phyloP scores from a whole-genome alignment of 2,797 vertebrate species.

The Coilia nasus region DNA sequence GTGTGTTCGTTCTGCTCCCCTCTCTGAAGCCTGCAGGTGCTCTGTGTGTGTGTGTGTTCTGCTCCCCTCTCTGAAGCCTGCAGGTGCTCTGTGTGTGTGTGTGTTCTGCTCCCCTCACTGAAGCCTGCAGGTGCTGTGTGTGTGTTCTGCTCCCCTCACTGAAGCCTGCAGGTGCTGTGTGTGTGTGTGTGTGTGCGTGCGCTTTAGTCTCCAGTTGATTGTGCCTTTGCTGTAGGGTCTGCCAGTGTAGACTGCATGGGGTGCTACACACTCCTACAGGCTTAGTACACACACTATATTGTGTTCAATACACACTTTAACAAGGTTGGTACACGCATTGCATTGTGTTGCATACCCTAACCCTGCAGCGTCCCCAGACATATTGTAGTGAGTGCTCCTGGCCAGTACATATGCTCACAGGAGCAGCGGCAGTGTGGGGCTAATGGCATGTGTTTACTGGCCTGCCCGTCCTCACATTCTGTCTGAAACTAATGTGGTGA shows the following conservation, averaged over 20 bases:
- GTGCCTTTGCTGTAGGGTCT: no score
- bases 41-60: slow-evolving; percentile 51
- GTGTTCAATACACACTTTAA: no score
- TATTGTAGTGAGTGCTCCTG: no score
- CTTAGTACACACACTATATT: no score
- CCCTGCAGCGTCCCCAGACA: no score
- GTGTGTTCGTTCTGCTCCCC: slow-evolving; percentile 64
- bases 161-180: slow-evolving; percentile 36
- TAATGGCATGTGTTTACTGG: not conserved
- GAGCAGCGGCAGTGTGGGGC: not conserved
- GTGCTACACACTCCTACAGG: not conserved
- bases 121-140: slow-evolving; percentile 55
- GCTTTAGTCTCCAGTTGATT: not conserved
- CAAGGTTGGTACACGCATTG: not conserved
- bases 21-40: slow-evolving; percentile 25
- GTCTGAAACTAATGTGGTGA: not conserved
- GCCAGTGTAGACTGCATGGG: no score
- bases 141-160: no score
- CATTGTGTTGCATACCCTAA: no score
- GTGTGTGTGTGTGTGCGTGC: slow-evolving; percentile 63
- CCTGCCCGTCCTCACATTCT: not conserved
- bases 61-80: no score
- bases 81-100: slow-evolving; percentile 47
- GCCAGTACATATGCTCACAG: no score
- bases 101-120: slow-evolving; percentile 80